A percentile compares a stretch with the other conserved stretches of the same genome.
phyloP scores from a whole-genome alignment of 2,797 vertebrate species.

The Sebastes trivittatus region DNA sequence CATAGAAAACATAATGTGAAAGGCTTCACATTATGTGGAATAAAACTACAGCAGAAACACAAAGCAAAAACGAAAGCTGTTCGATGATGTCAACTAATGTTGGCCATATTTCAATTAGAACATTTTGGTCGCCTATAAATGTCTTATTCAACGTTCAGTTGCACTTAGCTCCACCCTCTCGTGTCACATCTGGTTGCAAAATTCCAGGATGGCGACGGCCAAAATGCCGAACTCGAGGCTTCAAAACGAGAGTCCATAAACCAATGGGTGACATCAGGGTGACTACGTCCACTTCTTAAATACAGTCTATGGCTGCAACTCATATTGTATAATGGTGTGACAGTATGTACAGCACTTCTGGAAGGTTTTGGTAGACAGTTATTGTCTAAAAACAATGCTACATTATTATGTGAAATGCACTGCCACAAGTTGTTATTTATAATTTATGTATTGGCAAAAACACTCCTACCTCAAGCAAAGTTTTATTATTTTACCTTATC shows the following conservation, averaged over 20 bases:
- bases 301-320: background rate
- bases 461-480: background rate
- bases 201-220: too few species aligned
- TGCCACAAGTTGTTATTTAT: background rate
- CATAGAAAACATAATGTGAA: slow-evolving; percentile 11
- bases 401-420: background rate
- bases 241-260: too few species aligned
- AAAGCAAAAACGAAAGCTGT: background rate
- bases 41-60: background rate
- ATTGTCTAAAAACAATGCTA: background rate
- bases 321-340: background rate
- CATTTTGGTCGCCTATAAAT: too few species aligned
- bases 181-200: too few species aligned
- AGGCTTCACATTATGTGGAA: background rate
- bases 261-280: too few species aligned
- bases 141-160: too few species aligned
- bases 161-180: too few species aligned
- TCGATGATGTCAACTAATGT: background rate
- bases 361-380: background rate
- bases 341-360: background rate
- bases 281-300: too few species aligned
- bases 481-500: background rate
- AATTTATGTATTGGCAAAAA: slow-evolving; percentile 1
- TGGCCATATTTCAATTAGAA: background rate
- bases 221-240: too few species aligned